Evolutionary conservation across 2,113 vertebrate genomes (phyloP).

Genomic region (Pelmatolapia mariae): DNA sequence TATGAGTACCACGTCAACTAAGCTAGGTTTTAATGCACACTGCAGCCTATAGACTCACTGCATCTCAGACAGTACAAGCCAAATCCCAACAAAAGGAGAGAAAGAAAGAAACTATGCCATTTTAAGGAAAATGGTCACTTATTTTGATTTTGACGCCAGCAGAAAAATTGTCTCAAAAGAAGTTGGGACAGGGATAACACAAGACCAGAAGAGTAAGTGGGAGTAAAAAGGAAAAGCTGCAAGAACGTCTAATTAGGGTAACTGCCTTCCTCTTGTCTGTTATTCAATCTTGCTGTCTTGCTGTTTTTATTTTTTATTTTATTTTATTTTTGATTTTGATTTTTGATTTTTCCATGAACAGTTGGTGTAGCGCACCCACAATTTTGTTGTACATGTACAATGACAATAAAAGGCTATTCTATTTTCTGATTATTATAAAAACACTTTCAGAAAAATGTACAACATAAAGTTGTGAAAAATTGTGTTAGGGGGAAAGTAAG

Average conservation of each 20-base stretch:
- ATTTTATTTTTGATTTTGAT: fast-evolving
- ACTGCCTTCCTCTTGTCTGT: not conserved
- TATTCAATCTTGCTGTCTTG: not conserved
- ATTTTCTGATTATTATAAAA: not conserved
- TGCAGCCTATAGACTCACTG: not conserved
- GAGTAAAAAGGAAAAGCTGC: not conserved
- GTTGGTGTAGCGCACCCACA: not conserved
- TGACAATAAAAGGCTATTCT: not conserved
- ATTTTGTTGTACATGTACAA: not conserved
- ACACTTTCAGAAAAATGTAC: not conserved
- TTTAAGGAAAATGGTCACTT: not conserved
- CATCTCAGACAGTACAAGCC: not conserved
- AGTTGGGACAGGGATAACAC: not conserved
- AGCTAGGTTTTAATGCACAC: not conserved
- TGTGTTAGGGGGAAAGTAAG: not conserved
- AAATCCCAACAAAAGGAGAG: not conserved
- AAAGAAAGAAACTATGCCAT: not conserved
- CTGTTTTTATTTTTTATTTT: not conserved
- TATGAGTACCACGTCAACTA: not conserved
- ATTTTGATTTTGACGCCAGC: not conserved
- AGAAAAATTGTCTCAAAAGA: not conserved
- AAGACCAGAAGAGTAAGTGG: not conserved
- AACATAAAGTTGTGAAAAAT: not conserved
- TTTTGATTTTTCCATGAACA: not conserved
- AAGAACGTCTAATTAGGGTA: not conserved